Evolutionary conservation across 1,140 invertebrate genomes (phyloP).

Genomic region (Bathynomus jamesi): DNA sequence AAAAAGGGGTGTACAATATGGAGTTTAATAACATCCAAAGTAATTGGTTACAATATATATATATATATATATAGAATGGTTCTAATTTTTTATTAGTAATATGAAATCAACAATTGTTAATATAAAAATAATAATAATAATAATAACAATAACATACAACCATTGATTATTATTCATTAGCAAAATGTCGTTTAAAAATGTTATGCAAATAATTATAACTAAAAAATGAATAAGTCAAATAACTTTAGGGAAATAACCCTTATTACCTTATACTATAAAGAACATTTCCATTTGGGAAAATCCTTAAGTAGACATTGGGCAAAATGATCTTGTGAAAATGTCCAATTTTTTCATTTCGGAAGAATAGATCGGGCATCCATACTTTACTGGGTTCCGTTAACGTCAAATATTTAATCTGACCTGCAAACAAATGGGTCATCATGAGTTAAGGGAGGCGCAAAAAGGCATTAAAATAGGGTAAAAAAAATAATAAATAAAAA

Average conservation of each 20-base stretch:
- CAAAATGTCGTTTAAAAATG: no score
- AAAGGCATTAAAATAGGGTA: not conserved
- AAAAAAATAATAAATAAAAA: no score
- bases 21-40: no score
- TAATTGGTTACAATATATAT: no score
- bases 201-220: constrained; percentile 3
- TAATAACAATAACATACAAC: no score
- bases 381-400: constrained; percentile 83
- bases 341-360: constrained; percentile 87
- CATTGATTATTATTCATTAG: no score
- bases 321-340: constrained; percentile 96
- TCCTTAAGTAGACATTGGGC: constrained; percentile 93
- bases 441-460: not conserved
- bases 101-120: no score
- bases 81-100: no score
- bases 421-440: constrained; percentile 49
- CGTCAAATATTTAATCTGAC: constrained; percentile 77
- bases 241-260: no score
- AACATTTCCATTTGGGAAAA: constrained; percentile 88
- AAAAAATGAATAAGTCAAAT: not conserved
- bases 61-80: no score
- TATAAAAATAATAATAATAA: no score
- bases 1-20: no score
- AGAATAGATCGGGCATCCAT: constrained; percentile 96
- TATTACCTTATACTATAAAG: constrained; percentile 83